phyloP scores from a whole-genome alignment of 2,113 vertebrate genomes.

The Brachirus orientalis region DNA sequence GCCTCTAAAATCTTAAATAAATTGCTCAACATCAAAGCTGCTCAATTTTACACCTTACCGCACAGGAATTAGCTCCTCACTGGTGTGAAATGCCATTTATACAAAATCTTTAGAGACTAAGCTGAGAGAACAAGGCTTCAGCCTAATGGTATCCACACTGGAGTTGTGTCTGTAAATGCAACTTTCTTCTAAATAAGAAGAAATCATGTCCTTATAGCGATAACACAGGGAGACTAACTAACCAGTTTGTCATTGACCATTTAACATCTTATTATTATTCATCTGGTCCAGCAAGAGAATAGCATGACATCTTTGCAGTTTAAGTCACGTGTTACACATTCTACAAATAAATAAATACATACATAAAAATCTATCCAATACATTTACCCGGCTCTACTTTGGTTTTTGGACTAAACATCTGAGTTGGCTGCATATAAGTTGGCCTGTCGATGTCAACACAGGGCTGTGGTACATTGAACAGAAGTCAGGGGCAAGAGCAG shows the following conservation, averaged over 20 bases:
- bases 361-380: too few species aligned
- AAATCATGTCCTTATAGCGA: background rate
- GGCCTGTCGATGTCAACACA: too few species aligned
- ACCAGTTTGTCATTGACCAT: background rate
- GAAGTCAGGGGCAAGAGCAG: too few species aligned
- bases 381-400: too few species aligned
- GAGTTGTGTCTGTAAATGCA: background rate
- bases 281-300: conserved; percentile 8
- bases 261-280: conserved; percentile 9
- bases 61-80: conserved; percentile 54
- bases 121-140: conserved; percentile 9
- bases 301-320: too few species aligned
- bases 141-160: background rate
- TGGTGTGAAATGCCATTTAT: conserved; percentile 53
- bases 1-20: conserved; percentile 64
- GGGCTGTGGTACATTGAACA: too few species aligned
- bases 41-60: conserved; percentile 69
- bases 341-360: too few species aligned
- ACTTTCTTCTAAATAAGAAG: background rate
- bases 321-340: too few species aligned
- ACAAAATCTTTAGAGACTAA: conserved; percentile 29
- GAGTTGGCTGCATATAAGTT: too few species aligned
- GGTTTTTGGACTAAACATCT: too few species aligned
- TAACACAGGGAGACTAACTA: background rate
- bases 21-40: conserved; percentile 66